Conservation (phyloP, 2,113 vertebrate genomes). For the Tachysurus vachellii region DNA sequence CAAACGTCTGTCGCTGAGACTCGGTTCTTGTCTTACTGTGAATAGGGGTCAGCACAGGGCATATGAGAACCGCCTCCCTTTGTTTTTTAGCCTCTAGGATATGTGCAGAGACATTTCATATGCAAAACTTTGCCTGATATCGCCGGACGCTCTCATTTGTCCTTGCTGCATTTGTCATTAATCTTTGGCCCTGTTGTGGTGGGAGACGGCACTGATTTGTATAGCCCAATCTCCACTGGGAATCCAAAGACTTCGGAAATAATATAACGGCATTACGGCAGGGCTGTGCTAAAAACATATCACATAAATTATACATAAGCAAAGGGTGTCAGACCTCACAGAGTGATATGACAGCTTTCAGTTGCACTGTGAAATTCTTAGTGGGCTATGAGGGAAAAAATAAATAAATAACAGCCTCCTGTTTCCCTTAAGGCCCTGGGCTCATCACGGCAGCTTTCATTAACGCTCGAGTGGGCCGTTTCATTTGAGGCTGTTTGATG, state of each 20-base stretch:
- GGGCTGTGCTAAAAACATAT: constrained; percentile 69
- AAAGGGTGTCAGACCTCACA: constrained; percentile 59
- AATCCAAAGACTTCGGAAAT: constrained; percentile 67
- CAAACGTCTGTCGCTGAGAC: constrained; percentile 25
- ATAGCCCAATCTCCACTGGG: constrained; percentile 57
- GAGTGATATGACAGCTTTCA: constrained; percentile 68
- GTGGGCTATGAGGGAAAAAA: constrained; percentile 45
- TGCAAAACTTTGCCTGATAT: constrained; percentile 63
- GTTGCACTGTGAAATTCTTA: constrained; percentile 53
- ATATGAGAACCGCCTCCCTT: constrained; percentile 56
- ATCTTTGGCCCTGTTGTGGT: constrained; percentile 72
- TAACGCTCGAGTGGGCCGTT: constrained; percentile 51
- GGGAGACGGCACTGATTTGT: constrained; percentile 69
- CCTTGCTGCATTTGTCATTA: constrained; percentile 79
- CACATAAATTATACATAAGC: constrained; percentile 75
- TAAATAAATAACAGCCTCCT: constrained; percentile 30
- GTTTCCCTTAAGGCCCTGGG: constrained; percentile 45
- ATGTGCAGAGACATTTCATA: constrained; percentile 60
- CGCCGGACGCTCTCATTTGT: constrained; percentile 72
- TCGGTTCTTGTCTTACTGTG: constrained; percentile 27
- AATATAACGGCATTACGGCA: constrained; percentile 73
- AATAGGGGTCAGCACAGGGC: constrained; percentile 51
- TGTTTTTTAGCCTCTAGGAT: constrained; percentile 64
- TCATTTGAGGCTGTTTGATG: constrained; percentile 59
- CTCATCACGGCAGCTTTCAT: constrained; percentile 52